Base-by-base conservation (phyloP, 2,113 vertebrate species). In the Anas platyrhynchos region DNA sequence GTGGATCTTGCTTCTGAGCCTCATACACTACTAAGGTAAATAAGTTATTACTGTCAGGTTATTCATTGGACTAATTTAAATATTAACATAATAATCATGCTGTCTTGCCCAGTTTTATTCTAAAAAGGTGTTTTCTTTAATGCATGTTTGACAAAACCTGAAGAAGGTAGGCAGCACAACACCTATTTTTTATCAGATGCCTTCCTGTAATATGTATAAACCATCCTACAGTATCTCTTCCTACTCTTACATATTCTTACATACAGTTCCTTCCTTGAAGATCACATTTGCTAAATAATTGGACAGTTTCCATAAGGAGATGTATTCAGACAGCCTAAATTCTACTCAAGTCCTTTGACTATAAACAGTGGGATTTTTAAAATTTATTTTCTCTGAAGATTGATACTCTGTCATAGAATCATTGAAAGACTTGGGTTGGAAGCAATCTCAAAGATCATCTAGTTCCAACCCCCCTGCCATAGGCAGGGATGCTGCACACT, bases 31-130 rank as follows among this genome's bases (percentile, higher is more conserved):
- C 11, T 0, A 2, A 7, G 14, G 20, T 6, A 73, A 75, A 68
- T 15, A 65, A 52, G 6, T 54, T 86, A 54, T 48, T 85, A 56
- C 21, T 69, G 44, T 58, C 32, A 69, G 8, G 29, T 59, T 89
- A 85, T 67, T 88, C 18, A 46, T 38, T 75, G 63, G 26, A 14
- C 18, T 91, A 76, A 79, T 77, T 80, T 69, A 86, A 91, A 77
- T 90, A 59, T 52, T 83, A 88, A 41, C 32, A 66, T 26, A 89
- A 32, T 36, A 14, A 29, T 66, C 36, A 46, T 3, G 6, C 17
- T 44, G 2, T 18, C 22, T 88, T 46, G 7, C 16, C 6, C 26
- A 66, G 13, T 79, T 93, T 76, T 80, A 58, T 68, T 80, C 23
- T 66, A n/a, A 23, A 88, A 66, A 50, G 16, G 9, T 2, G 2